These are phyloP conservation scores for Drosophila nr. perissopoda DNA, from an alignment of 2,888 invertebrate species.

Conservation along the genomic window DNA sequence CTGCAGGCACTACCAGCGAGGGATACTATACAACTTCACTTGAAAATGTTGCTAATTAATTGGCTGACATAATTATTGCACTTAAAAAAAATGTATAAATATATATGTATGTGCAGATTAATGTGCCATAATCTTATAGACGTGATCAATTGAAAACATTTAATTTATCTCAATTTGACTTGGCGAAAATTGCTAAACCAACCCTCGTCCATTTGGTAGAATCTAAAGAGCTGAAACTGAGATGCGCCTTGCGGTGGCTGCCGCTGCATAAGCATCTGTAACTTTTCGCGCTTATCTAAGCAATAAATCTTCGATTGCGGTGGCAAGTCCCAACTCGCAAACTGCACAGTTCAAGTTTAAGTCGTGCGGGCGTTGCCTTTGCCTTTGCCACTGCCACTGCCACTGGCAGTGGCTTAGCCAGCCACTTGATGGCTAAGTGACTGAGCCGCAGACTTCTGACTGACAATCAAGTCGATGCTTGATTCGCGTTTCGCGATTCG, in stretches of 20 bases:
- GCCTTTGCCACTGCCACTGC: constrained; percentile 31
- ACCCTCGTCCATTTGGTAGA: constrained; percentile 63
- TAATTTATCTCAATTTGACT: background rate
- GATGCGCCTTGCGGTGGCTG: constrained; percentile 73
- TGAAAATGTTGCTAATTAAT: constrained; percentile 23
- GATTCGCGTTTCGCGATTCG: constrained; percentile 47
- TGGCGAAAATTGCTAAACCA: background rate
- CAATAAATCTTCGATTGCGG: constrained; percentile 82
- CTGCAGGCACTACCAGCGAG: constrained; percentile 70
- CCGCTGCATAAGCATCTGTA: constrained; percentile 83
- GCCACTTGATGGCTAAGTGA: constrained; percentile 69
- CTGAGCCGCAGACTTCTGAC: constrained; percentile 61
- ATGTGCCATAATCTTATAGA: background rate
- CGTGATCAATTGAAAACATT: background rate
- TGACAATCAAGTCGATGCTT: constrained; percentile 69
- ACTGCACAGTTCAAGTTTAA: constrained; percentile 47
- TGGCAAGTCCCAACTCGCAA: constrained; percentile 71
- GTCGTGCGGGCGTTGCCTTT: constrained; percentile 79
- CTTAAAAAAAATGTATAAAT: background rate
- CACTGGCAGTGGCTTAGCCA: constrained; percentile 15
- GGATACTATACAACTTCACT: constrained; percentile 30
- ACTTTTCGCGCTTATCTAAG: constrained; percentile 83
- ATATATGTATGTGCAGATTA: background rate
- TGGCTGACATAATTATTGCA: background rate
- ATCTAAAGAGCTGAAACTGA: constrained; percentile 58